Conservation (phyloP, 1,140 invertebrate genomes). For the Brachionus plicatilis region DNA sequence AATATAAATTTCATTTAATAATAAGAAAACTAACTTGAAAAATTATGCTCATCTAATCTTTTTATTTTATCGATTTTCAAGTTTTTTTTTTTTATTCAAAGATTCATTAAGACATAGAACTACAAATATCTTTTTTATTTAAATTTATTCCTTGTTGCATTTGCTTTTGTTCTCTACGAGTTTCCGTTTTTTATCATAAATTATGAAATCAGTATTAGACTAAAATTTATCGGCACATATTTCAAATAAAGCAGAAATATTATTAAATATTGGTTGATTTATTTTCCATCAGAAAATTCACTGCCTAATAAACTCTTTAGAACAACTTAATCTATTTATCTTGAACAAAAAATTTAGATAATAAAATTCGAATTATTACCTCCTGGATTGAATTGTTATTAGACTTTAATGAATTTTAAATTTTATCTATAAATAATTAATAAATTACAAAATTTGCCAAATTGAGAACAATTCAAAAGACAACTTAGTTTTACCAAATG, state of each 20-base stretch:
- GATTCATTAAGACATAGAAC: not conserved
- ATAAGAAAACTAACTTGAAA: not conserved
- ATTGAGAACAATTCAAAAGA: not conserved
- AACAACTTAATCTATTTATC: not conserved
- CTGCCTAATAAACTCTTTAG: not conserved
- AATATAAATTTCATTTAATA: not conserved
- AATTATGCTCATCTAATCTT: not conserved
- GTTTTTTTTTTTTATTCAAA: not conserved
- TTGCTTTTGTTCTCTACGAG: not conserved
- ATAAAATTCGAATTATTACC: not conserved
- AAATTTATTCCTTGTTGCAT: not conserved
- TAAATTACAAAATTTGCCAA: not conserved
- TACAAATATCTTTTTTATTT: constrained; percentile 25
- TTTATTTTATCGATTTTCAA: constrained; percentile 10
- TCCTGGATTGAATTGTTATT: not conserved
- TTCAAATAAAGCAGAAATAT: not conserved
- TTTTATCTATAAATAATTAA: not conserved
- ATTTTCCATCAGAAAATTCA: not conserved
- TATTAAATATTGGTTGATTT: not conserved
- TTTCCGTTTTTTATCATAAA: not conserved
- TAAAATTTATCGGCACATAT: not conserved
- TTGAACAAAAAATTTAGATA: not conserved
- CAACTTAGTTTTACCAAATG: not conserved
- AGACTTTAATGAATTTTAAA: not conserved
- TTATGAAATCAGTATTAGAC: not conserved